A percentile compares a stretch with the other conserved stretches of the same genome.
These are phyloP conservation scores for Prunella himalayana DNA, from an alignment of 2,113 vertebrate genomes.

Conservation along the genomic window DNA sequence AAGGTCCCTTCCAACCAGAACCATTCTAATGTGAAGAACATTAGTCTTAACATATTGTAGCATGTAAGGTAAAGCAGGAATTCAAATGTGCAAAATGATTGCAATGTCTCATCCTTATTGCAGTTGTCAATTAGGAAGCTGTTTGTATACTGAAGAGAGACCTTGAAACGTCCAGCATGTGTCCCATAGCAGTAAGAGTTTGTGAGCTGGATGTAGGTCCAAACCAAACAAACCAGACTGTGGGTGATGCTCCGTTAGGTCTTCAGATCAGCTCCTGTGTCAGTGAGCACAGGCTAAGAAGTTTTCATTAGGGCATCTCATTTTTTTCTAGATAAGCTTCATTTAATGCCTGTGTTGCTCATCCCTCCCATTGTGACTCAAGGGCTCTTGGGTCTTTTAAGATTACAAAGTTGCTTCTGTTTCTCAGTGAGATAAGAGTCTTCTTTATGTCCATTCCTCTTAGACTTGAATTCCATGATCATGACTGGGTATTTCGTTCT, in stretches of 20 bases:
- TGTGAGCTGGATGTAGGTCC: not conserved
- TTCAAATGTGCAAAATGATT: not conserved
- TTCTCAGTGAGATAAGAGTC: not conserved
- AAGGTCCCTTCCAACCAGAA: not conserved
- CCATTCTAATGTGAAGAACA: not conserved
- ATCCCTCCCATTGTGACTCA: accelerated
- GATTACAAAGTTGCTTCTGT: not conserved
- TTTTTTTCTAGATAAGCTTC: not conserved
- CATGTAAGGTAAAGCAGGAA: not conserved
- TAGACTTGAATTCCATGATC: not conserved
- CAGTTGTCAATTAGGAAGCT: not conserved
- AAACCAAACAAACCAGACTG: not conserved
- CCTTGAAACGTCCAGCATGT: not conserved
- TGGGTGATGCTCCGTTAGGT: not conserved
- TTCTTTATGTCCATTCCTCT: not conserved
- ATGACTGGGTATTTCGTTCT: not conserved
- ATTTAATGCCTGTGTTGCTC: not conserved
- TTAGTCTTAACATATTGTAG: not conserved
- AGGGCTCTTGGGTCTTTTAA: not conserved
- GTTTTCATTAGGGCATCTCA: not conserved
- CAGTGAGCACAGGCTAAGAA: not conserved
- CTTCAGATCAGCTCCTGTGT: not conserved
- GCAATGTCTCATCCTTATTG: not conserved
- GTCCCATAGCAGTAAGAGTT: not conserved
- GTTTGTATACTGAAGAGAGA: not conserved